Conservation (phyloP, 2,113 vertebrate genomes). For the Sylvietta virens region DNA sequence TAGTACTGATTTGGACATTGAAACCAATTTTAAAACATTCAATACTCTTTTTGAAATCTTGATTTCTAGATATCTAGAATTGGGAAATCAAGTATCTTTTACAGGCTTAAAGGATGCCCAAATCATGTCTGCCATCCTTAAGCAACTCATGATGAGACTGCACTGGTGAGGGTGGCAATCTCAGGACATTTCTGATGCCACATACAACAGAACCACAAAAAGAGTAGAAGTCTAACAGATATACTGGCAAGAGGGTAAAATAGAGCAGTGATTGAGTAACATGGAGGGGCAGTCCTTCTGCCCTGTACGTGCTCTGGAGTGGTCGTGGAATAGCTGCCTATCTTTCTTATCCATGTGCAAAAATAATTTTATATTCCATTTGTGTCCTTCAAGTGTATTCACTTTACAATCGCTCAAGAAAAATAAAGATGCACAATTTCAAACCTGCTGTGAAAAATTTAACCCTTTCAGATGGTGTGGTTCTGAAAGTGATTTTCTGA, state of each 20-base stretch:
- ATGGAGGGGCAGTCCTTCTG: neutral
- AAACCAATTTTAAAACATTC: neutral
- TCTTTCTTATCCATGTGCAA: neutral
- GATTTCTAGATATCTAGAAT: neutral
- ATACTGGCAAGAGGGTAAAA: neutral
- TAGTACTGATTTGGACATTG: neutral
- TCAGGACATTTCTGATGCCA: neutral
- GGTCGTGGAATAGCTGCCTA: fast-evolving
- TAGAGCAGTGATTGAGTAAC: neutral
- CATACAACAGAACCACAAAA: neutral
- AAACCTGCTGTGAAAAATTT: neutral
- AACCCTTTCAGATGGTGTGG: neutral
- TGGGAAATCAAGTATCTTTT: neutral
- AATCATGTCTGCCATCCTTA: neutral
- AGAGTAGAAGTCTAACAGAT: neutral
- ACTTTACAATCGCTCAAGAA: neutral
- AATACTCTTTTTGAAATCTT: neutral
- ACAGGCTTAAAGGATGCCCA: neutral
- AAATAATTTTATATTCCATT: neutral
- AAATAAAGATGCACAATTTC: neutral
- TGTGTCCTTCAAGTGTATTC: neutral
- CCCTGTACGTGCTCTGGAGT: neutral
- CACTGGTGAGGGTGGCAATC: fast-evolving
- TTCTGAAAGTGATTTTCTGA: neutral
- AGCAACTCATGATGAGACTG: neutral